Conservation (phyloP, 2,888 invertebrate species). For the Azorinus chamasolen region DNA sequence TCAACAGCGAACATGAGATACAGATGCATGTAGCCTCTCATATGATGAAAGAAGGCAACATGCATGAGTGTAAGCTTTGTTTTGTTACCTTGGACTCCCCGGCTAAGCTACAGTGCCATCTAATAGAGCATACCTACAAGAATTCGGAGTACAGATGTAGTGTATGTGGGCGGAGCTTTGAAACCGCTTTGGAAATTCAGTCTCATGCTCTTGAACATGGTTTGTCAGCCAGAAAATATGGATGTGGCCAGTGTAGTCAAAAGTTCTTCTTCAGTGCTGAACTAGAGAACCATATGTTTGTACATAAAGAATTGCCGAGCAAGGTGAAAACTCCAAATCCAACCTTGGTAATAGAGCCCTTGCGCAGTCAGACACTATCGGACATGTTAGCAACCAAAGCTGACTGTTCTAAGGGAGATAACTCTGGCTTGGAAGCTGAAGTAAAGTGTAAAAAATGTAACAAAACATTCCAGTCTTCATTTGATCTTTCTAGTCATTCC, state of each 20-base stretch:
- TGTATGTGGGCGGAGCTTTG: constrained; percentile 95
- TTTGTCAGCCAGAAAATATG: constrained; percentile 93
- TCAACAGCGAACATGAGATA: constrained; percentile 89
- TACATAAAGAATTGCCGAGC: constrained; percentile 47
- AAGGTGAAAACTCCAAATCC: too few relatives aligned
- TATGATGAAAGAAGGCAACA: constrained; percentile 88
- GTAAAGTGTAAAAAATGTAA: constrained; percentile 83
- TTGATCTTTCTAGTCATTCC: constrained; percentile 79
- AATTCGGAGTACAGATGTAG: constrained; percentile 94
- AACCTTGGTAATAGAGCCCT: too few relatives aligned
- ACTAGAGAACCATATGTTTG: constrained; percentile 92
- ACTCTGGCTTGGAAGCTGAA: constrained; percentile 44
- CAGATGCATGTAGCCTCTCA: constrained; percentile 89
- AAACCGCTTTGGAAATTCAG: constrained; percentile 93
- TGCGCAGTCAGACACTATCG: too few relatives aligned
- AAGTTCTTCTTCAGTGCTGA: constrained; percentile 97
- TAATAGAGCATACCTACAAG: constrained; percentile 97
- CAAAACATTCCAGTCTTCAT: constrained; percentile 79
- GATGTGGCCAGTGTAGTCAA: constrained; percentile 92
- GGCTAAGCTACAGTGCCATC: constrained; percentile 93
- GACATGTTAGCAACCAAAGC: too few relatives aligned
- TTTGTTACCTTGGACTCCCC: constrained; percentile 90
- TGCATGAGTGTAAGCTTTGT: constrained; percentile 93
- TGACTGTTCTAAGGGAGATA: constrained; percentile 11
- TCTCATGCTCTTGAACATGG: constrained; percentile 95